Base-by-base conservation (phyloP, 2,888 invertebrate species). In the Oscheius sp. region DNA sequence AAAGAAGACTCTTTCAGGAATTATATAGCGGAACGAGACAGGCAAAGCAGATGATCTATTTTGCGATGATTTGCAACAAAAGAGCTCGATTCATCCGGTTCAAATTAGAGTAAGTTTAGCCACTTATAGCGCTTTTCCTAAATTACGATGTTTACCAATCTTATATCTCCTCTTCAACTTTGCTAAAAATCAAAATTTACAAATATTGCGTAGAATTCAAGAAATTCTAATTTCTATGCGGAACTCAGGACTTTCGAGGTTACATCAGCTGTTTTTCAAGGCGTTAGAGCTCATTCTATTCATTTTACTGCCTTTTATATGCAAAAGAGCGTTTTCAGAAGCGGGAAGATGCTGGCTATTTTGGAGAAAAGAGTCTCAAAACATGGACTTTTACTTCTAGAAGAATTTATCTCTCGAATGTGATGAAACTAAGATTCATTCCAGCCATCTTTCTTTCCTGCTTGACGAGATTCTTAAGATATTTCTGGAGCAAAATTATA, bases 11-110 rank as follows among this genome's bases (percentile, higher is more conserved):
- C 5, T 48, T 63, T 63, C 48, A 64, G 64, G 20, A 27, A 25
- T 20, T 15, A 8, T 64, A 64, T 25, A 31, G 31, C 12, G 37
- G 20, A 15, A 12, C 25, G 25, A 33, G 37, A 31, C 17, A 48
- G 25, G 64, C 48, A 3, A 48, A 64, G n/a, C 64, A 64, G 48
- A 23, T 64, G 27, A 64, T 50, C 12, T 64, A 64, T 25, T 50
- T 64, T 12, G 64, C 34, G 17, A 46, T 50, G 34, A 34, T 48
- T 17, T 64, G 64, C 48, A 46, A 64, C 33, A 25, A 50, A 34
- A 12, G 37, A 29, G 17, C 64, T n/a, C 48, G 64, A 8, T 48
- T 64, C 8, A 12, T 45, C 31, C n/a, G 25, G 12, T 46, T 64
- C 23, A 46, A 64, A 64, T n/a, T 29, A 46, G 48, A 34, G 64